Conservation (phyloP, 2,888 invertebrate species). For the Endomychus coccineus region DNA sequence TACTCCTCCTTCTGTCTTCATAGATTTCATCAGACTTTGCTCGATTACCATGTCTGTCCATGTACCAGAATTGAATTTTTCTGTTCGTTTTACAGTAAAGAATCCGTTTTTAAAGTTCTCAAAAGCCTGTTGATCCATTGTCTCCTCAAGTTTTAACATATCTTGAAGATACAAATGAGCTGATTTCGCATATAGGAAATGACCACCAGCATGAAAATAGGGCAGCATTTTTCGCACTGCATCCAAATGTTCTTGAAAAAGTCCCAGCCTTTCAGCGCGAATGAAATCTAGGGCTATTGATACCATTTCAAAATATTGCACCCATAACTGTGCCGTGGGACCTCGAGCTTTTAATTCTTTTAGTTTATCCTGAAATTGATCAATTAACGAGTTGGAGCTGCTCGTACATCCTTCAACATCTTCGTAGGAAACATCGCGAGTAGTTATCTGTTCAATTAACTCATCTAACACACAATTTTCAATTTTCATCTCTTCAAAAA, state of each 20-base stretch:
- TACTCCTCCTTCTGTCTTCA: slow-evolving; percentile 16
- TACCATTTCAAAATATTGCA: slow-evolving; percentile 36
- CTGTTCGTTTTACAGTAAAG: slow-evolving; percentile 21
- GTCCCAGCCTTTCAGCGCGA: slow-evolving; percentile 37
- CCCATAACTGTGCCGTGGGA: slow-evolving; percentile 33
- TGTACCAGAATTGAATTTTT: slow-evolving; percentile 14
- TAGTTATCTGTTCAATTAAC: slow-evolving; percentile 25
- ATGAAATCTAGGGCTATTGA: slow-evolving; percentile 36
- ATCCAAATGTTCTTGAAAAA: slow-evolving; percentile 38
- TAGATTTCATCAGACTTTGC: slow-evolving; percentile 8
- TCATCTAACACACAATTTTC: slow-evolving; percentile 27
- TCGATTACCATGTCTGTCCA: slow-evolving; percentile 12
- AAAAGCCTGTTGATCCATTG: slow-evolving; percentile 21
- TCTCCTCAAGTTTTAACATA: slow-evolving; percentile 18
- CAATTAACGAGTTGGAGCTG: slow-evolving; percentile 27
- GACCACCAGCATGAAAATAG: slow-evolving; percentile 31
- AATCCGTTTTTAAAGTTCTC: slow-evolving; percentile 22
- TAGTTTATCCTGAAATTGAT: slow-evolving; percentile 17
- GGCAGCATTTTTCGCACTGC: slow-evolving; percentile 35
- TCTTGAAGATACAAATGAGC: slow-evolving; percentile 30
- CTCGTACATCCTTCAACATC: slow-evolving; percentile 32
- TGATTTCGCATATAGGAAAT: slow-evolving; percentile 29
- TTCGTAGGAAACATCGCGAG: slow-evolving; percentile 28
- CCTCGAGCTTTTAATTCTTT: slow-evolving; percentile 22
- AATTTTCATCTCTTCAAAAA: slow-evolving; percentile 30